These are phyloP conservation scores for Lottia scabra DNA, from an alignment of 2,888 invertebrate species.

Conservation along the genomic window DNA sequence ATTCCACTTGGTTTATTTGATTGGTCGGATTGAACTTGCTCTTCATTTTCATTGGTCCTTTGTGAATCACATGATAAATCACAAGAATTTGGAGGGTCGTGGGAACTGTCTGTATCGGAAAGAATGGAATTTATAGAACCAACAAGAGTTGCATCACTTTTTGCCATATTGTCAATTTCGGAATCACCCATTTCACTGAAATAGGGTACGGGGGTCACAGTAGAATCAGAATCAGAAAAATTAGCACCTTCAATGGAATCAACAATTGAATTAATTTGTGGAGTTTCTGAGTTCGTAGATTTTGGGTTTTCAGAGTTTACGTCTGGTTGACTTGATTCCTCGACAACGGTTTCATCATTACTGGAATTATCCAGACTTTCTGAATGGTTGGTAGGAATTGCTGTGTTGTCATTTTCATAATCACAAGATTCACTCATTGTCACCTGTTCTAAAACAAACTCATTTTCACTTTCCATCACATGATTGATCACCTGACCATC, in stretches of 20 bases:
- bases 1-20: neutral
- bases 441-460: slow-evolving; percentile 2
- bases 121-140: slow-evolving; percentile 5
- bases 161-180: slow-evolving; percentile 12
- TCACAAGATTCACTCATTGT: neutral
- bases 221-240: slow-evolving; percentile 14
- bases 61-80: neutral
- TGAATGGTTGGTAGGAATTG: neutral
- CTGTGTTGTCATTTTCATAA: neutral
- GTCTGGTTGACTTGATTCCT: neutral
- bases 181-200: slow-evolving; percentile 12
- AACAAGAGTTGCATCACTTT: slow-evolving; percentile 5
- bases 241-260: slow-evolving; percentile 20
- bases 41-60: slow-evolving; percentile 2
- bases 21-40: neutral
- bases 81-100: neutral
- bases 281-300: slow-evolving; percentile 5
- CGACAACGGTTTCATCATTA: neutral
- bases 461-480: neutral
- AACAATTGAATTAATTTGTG: neutral
- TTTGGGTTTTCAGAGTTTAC: slow-evolving; percentile 32
- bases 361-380: neutral
- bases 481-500: neutral
- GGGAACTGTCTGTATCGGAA: neutral
- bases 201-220: slow-evolving; percentile 9